A percentile compares a stretch with the other conserved stretches of the same genome.
Conservation (phyloP, 2,113 vertebrate species). For the Naja naja region DNA sequence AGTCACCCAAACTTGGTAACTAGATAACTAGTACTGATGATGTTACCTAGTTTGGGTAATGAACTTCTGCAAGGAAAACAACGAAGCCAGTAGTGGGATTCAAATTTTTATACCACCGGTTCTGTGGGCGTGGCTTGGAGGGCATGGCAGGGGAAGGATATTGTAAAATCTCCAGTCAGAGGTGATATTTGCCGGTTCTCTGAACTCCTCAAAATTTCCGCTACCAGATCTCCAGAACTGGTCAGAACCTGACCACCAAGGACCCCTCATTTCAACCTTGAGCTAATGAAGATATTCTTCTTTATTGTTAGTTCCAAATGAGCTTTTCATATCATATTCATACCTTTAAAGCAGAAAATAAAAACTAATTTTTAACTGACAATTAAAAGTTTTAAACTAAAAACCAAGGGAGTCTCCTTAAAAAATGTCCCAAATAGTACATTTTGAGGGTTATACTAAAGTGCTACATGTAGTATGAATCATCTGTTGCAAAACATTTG, state of each 20-base stretch:
- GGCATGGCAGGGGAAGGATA: no score
- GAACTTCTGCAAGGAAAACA: not conserved
- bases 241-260: not conserved
- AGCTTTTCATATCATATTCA: not conserved
- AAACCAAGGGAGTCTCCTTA: not conserved
- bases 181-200: no score
- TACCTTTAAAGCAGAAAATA: not conserved
- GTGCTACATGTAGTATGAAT: not conserved
- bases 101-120: no score
- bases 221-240: no score
- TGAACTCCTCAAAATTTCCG: no score
- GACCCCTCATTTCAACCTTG: not conserved
- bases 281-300: not conserved
- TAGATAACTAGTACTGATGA: not conserved
- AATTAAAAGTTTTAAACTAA: not conserved
- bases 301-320: not conserved
- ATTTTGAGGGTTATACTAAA: not conserved
- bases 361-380: not conserved
- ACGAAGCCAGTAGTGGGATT: not conserved
- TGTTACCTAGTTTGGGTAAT: not conserved
- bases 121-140: no score
- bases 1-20: not conserved
- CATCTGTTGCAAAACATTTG: not conserved
- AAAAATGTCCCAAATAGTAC: not conserved
- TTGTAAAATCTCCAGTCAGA: no score